These are phyloP conservation scores for Stenchaetothrips biformis DNA, from an alignment of 2,888 invertebrate species.

Conservation along the genomic window DNA sequence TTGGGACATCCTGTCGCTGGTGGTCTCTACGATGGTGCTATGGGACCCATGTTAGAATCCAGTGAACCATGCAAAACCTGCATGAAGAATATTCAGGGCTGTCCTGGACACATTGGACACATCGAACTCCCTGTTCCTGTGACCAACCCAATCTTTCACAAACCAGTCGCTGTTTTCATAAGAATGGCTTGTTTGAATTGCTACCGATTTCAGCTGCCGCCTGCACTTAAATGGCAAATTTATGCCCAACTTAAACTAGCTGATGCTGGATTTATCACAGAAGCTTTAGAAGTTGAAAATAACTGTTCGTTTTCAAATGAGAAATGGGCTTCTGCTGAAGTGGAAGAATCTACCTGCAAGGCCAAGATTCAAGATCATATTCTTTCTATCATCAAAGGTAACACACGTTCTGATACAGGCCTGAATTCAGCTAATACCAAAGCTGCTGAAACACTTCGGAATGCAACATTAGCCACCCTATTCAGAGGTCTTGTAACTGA, in stretches of 20 bases:
- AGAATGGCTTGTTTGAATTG: conserved; percentile 68
- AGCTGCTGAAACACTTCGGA: conserved; percentile 17
- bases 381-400: neutral
- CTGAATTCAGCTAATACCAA: conserved; percentile 32
- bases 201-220: conserved; percentile 60
- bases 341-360: conserved; percentile 40
- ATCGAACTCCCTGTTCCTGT: conserved; percentile 84
- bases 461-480: neutral
- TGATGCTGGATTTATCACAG: conserved; percentile 66
- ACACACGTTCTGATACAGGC: neutral
- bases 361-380: conserved; percentile 44
- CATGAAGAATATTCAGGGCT: conserved; percentile 57
- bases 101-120: conserved; percentile 93
- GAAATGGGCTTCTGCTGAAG: conserved; percentile 40
- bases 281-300: conserved; percentile 62
- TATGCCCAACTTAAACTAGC: conserved; percentile 65
- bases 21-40: conserved; percentile 83
- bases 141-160: conserved; percentile 85
- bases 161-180: conserved; percentile 62
- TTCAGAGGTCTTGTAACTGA: neutral
- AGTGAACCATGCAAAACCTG: conserved; percentile 78
- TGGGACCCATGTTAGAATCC: conserved; percentile 67
- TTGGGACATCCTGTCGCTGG: conserved; percentile 75
- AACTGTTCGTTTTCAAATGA: conserved; percentile 25
- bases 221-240: conserved; percentile 56